Percentiles rank a stretch among this genome's conserved stretches.
phyloP scores from a whole-genome alignment of 2,888 invertebrate species.

The Zaprionus bogoriensis region DNA sequence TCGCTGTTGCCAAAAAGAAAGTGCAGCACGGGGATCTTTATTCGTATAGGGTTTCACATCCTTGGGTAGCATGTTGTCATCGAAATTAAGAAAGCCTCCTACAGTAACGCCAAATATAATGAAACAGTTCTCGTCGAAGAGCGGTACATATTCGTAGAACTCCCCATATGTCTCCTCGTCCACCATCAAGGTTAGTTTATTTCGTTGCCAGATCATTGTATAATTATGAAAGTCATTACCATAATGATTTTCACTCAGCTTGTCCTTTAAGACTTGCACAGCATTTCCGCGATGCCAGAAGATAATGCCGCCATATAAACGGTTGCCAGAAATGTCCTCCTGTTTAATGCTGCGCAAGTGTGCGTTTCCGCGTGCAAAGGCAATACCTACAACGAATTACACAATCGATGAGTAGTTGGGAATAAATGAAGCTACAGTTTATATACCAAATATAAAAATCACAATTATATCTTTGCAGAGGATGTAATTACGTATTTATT shows the following conservation, averaged over 20 bases:
- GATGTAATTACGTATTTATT: too few species aligned
- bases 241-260: slow-evolving; percentile 82
- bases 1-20: slow-evolving; percentile 87
- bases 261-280: slow-evolving; percentile 69
- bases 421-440: too few species aligned
- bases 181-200: slow-evolving; percentile 80
- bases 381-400: too few species aligned
- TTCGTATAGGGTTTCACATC: slow-evolving; percentile 90
- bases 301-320: slow-evolving; percentile 78
- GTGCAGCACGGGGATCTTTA: slow-evolving; percentile 86
- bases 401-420: too few species aligned
- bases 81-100: slow-evolving; percentile 90
- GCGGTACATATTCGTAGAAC: slow-evolving; percentile 78
- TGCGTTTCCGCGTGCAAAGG: slow-evolving; percentile 88
- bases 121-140: slow-evolving; percentile 86
- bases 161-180: slow-evolving; percentile 85
- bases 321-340: slow-evolving; percentile 72
- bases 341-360: slow-evolving; percentile 59
- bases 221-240: slow-evolving; percentile 87
- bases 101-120: slow-evolving; percentile 90
- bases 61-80: slow-evolving; percentile 77
- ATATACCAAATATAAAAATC: too few species aligned
- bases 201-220: slow-evolving; percentile 86
- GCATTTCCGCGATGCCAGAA: slow-evolving; percentile 74
- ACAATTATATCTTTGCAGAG: too few species aligned